Evolutionary conservation across 2,113 vertebrate genomes (phyloP).

Genomic region (Salvelinus namaycush): DNA sequence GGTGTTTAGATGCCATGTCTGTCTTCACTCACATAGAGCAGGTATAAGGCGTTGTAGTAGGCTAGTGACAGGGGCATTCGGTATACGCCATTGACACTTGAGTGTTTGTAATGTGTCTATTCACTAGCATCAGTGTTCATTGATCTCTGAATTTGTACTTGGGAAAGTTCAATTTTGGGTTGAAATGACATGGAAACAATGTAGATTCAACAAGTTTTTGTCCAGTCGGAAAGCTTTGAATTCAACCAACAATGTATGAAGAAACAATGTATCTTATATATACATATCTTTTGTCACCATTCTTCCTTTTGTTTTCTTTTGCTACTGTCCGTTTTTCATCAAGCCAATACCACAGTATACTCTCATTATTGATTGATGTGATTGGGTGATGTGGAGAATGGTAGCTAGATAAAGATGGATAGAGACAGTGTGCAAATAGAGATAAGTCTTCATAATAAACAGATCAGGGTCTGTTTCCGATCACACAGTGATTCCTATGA

Average conservation of each 20-base stretch:
- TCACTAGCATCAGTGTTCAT: constrained; percentile 8
- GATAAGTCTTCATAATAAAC: background rate
- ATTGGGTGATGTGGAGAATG: background rate
- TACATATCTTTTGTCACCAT: too few species aligned
- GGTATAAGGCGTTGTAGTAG: background rate
- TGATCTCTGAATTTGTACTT: constrained; percentile 14
- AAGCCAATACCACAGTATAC: background rate
- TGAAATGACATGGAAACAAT: too few species aligned
- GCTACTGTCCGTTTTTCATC: background rate
- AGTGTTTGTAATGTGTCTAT: background rate
- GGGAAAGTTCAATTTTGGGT: constrained; percentile 11
- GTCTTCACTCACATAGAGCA: background rate
- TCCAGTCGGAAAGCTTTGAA: too few species aligned
- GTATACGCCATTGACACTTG: background rate
- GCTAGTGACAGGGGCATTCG: background rate
- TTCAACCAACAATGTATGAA: too few species aligned
- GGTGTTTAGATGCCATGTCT: background rate
- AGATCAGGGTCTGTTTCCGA: background rate
- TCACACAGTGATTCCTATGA: constrained; percentile 13
- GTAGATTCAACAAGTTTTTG: too few species aligned
- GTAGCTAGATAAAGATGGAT: background rate
- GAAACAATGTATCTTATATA: too few species aligned
- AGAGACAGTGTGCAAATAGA: background rate
- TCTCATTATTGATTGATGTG: background rate
- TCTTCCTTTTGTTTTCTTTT: background rate